phyloP scores from a whole-genome alignment of 2,888 invertebrate genomes.

The Pristionchus mayeri region DNA sequence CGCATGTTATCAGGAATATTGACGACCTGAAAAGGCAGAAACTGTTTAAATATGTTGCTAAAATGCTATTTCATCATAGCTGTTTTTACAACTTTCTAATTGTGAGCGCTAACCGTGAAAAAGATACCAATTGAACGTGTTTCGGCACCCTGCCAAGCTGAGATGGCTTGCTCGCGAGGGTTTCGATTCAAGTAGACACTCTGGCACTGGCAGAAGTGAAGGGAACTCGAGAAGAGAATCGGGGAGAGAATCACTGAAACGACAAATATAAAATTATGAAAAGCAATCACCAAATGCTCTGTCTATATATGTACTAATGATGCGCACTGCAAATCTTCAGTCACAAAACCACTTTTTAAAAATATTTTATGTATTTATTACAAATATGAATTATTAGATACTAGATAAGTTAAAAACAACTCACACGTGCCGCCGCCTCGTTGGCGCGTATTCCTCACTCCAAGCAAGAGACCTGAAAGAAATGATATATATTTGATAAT shows the following conservation, averaged over 20 bases:
- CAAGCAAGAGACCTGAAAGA: constrained; percentile 33
- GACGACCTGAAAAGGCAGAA: constrained; percentile 12
- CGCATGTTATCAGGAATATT: constrained; percentile 50
- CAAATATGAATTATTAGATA: background rate
- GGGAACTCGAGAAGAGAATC: background rate
- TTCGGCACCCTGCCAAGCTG: background rate
- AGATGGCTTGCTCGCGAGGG: constrained; percentile 1
- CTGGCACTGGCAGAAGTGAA: constrained; percentile 5
- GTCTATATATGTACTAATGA: no score
- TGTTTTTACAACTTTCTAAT: background rate
- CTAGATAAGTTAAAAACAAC: background rate
- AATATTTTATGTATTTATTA: no score
- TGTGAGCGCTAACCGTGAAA: background rate
- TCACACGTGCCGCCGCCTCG: constrained; percentile 36
- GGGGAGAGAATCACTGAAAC: background rate
- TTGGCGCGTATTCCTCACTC: constrained; percentile 34
- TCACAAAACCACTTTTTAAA: no score
- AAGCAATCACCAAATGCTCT: no score
- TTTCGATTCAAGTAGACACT: background rate
- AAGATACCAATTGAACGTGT: background rate
- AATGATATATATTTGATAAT: no score
- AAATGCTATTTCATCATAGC: background rate
- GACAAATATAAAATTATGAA: no score
- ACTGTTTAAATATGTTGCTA: no score
- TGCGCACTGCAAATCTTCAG: no score